Evolutionary conservation across 1,140 invertebrate species (phyloP).

Genomic region (Phthorimaea operculella): DNA sequence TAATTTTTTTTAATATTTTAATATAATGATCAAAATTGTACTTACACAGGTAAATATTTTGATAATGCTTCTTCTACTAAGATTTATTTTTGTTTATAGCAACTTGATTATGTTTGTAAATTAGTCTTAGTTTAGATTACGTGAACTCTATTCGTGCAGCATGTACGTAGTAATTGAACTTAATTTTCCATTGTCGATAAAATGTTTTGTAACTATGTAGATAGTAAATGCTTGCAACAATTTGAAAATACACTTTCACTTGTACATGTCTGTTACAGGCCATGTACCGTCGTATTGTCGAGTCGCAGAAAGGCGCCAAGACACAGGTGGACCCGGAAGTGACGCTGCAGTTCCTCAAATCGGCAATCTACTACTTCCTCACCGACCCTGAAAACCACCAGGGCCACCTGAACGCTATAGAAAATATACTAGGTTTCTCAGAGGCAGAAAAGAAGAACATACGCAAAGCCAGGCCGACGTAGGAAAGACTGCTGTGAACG

Average conservation of each 20-base stretch:
- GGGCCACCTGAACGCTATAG: constrained; percentile 85
- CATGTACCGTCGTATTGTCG: constrained; percentile 83
- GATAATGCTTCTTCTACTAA: constrained; percentile 3
- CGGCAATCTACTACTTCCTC: constrained; percentile 90
- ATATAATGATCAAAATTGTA: too few species aligned
- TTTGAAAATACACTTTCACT: not conserved
- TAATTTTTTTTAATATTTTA: too few species aligned
- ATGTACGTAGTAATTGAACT: not conserved
- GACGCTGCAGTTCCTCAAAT: constrained; percentile 88
- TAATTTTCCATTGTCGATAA: too few species aligned
- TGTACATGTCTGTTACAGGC: constrained; percentile 71
- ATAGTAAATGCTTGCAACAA: too few species aligned
- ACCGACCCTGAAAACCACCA: constrained; percentile 87
- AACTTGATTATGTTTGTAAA: not conserved
- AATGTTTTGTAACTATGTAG: too few species aligned
- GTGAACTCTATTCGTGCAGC: not conserved
- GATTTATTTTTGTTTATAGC: not conserved
- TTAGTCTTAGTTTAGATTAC: not conserved
- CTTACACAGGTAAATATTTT: too few species aligned
- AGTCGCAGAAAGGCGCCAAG: constrained; percentile 74
- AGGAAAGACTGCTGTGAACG: constrained; percentile 49
- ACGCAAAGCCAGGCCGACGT: constrained; percentile 70
- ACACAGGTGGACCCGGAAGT: constrained; percentile 84
- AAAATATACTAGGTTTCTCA: constrained; percentile 85
- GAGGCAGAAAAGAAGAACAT: constrained; percentile 81